A percentile compares a stretch with the other conserved stretches of the same genome.
These are phyloP conservation scores for Cantharis rufa DNA, from an alignment of 2,888 invertebrate species.

Conservation along the genomic window DNA sequence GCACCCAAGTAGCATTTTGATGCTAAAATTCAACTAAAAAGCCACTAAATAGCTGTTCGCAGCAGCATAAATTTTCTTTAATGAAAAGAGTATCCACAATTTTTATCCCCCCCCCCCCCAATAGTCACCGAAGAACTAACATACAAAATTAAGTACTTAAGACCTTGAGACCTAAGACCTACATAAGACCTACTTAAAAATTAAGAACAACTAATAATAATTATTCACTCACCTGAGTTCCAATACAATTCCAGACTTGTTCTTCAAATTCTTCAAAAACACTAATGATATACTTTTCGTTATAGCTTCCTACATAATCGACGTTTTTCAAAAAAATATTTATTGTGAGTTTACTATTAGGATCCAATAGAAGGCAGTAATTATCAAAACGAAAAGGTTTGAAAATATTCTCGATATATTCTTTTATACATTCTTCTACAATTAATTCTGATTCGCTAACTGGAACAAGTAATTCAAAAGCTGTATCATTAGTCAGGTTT, in stretches of 20 bases:
- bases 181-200: too few species aligned
- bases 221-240: slow-evolving; percentile 18
- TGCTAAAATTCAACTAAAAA: too few species aligned
- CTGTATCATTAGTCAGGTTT: not conserved
- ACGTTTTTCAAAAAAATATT: slow-evolving; percentile 34
- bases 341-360: slow-evolving; percentile 23
- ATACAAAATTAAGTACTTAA: too few species aligned
- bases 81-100: too few species aligned
- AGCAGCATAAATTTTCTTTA: too few species aligned
- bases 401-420: slow-evolving; percentile 33
- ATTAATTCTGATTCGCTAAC: not conserved
- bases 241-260: slow-evolving; percentile 8
- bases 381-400: slow-evolving; percentile 35
- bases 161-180: too few species aligned
- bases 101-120: too few species aligned
- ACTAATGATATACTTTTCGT: slow-evolving; percentile 25
- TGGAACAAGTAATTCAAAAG: not conserved
- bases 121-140: too few species aligned
- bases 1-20: too few species aligned
- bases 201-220: too few species aligned
- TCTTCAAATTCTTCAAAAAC: slow-evolving; percentile 24
- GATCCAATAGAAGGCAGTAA: slow-evolving; percentile 29
- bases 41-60: too few species aligned
- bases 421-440: slow-evolving; percentile 7
- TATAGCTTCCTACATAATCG: slow-evolving; percentile 33